Conservation (phyloP, 92 coral and sea anemone genomes). For the Montipora capitata region DNA sequence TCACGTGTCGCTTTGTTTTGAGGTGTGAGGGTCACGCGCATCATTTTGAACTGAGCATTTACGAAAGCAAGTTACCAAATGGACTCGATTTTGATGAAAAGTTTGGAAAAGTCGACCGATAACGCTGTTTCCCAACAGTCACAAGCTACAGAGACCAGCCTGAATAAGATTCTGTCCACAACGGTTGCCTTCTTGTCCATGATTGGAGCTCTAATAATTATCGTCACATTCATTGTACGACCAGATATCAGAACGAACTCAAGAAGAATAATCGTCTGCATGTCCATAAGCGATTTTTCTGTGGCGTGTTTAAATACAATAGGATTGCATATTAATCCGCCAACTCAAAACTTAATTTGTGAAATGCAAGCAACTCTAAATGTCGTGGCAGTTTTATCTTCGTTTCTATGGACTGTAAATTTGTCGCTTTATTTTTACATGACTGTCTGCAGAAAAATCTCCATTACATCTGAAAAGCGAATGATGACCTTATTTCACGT, state of each 20-base stretch:
- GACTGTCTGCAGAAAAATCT: conserved; percentile 75
- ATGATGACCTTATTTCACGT: conserved; percentile 79
- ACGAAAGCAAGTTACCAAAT: neutral
- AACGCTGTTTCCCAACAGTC: conserved; percentile 2
- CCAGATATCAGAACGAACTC: conserved; percentile 74
- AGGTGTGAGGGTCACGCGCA: neutral
- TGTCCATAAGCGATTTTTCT: conserved; percentile 76
- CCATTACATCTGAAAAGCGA: conserved; percentile 53
- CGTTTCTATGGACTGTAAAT: conserved; percentile 94
- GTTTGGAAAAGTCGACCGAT: neutral
- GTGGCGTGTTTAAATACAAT: conserved; percentile 41
- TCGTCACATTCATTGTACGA: conserved; percentile 69
- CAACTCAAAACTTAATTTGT: conserved; percentile 35
- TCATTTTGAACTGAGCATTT: neutral
- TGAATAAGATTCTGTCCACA: conserved; percentile 48
- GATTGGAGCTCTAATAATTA: conserved; percentile 64
- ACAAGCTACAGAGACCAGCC: conserved; percentile 22
- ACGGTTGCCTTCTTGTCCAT: conserved; percentile 58
- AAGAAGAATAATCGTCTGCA: conserved; percentile 71
- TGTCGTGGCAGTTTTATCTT: conserved; percentile 84
- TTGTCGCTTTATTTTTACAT: conserved; percentile 77
- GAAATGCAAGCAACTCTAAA: conserved; percentile 69
- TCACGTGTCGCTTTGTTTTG: neutral
- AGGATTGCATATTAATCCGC: conserved; percentile 40
- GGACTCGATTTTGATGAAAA: neutral